Evolutionary conservation across 2,888 invertebrate species (phyloP).

Genomic region (Limnephilus auricula): DNA sequence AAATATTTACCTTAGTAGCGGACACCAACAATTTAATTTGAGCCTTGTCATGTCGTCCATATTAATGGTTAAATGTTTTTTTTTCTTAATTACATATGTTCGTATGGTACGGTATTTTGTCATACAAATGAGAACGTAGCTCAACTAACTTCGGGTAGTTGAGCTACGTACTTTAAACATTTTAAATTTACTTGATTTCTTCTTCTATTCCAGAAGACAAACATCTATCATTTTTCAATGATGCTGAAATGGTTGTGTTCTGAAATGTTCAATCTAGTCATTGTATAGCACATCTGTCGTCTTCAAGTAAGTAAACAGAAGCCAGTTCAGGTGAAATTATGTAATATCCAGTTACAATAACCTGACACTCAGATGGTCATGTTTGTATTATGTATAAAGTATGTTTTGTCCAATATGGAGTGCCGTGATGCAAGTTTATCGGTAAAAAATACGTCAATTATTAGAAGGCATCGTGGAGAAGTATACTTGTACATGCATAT

Average conservation of each 20-base stretch:
- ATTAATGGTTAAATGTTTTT: too few relatives aligned
- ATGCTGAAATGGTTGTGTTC: too few relatives aligned
- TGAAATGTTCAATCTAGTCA: background rate
- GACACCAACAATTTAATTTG: too few relatives aligned
- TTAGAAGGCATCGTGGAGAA: background rate
- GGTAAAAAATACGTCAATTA: background rate
- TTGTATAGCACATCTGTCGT: background rate
- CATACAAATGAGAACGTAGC: too few relatives aligned
- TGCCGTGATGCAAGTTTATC: background rate
- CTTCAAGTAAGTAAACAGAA: background rate
- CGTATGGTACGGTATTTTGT: too few relatives aligned
- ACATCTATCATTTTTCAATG: background rate
- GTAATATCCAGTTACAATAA: background rate
- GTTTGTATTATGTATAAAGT: background rate
- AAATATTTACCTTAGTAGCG: too few relatives aligned
- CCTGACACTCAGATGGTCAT: background rate
- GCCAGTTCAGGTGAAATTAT: background rate
- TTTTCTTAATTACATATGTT: too few relatives aligned
- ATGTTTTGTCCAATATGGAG: background rate
- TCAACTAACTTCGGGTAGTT: too few relatives aligned
- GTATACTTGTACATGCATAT: background rate
- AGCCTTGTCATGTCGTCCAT: too few relatives aligned
- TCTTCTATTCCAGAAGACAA: background rate
- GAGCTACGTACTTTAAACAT: too few relatives aligned
- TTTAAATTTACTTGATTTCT: too few relatives aligned